These are phyloP conservation scores for Junonia oenone DNA, from an alignment of 2,888 invertebrate species.

Conservation along the genomic window DNA sequence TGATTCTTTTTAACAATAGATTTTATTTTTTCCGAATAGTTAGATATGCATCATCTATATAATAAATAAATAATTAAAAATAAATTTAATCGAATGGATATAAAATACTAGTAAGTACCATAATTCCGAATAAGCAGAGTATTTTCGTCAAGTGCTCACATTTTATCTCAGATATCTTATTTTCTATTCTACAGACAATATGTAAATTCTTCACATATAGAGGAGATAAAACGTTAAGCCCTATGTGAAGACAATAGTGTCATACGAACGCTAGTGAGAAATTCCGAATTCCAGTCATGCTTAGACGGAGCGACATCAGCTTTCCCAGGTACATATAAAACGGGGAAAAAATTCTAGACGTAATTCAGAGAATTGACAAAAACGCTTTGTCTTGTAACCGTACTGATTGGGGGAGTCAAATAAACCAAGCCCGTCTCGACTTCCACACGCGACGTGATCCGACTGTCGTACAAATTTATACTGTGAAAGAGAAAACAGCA, in stretches of 20 bases:
- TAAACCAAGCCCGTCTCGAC: constrained; percentile 48
- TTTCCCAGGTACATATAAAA: constrained; percentile 31
- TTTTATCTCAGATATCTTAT: not conserved
- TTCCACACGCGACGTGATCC: constrained; percentile 37
- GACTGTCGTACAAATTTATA: constrained; percentile 28
- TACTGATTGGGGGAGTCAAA: constrained; percentile 69
- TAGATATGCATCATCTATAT: no score
- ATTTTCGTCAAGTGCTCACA: no score
- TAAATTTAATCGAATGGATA: no score
- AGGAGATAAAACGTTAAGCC: not conserved
- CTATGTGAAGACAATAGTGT: not conserved
- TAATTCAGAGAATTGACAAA: constrained; percentile 42
- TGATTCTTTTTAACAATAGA: no score
- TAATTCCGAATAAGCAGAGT: not conserved
- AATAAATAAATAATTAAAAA: no score
- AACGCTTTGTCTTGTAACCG: constrained; percentile 55
- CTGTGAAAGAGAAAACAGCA: constrained; percentile 14
- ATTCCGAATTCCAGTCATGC: constrained; percentile 23
- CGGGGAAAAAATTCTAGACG: constrained; percentile 30
- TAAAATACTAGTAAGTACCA: not conserved
- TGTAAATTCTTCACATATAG: not conserved
- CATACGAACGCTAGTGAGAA: not conserved
- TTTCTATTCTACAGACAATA: not conserved
- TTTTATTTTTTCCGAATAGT: no score
- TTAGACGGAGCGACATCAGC: constrained; percentile 15